Evolutionary conservation across 2,888 invertebrate genomes (phyloP), one percentile per base, ranked within the genome.

Genomic region (Spatulosminthurus flaviceps): DNA sequence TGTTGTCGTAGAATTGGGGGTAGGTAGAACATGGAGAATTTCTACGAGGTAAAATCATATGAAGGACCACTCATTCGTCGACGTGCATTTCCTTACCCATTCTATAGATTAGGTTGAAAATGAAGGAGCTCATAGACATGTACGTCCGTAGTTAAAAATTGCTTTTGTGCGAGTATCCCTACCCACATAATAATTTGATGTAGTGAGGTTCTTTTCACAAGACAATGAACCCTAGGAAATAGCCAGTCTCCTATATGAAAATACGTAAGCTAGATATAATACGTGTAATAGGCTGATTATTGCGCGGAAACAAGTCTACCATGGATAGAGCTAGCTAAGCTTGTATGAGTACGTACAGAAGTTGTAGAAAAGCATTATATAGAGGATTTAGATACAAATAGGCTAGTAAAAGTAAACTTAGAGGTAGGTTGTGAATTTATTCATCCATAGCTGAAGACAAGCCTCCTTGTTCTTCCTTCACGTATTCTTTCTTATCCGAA

Each of bases 391-490:
- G n/a, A n/a, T n/a, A n/a, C 21, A 26, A 21, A 11, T 26, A 2
- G 26, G 13, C 67, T 28, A 67, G 67, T 13, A 67, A 16, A 26
- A 24, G 26, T 26, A 28, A 7, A 1, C 24, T 22, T 67, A 29
- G n/a, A n/a, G 28, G 28, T 41, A 64, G 64, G 41, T 42, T 64
- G 41, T 34, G 75, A 29, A 75, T 64, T 75, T 64, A 41, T 42
- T 75, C 75, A 75, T 75, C 75, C 75, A 41, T 75, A 75, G 64
- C 61, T 75, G 24, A 75, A 75, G 75, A 66, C 75, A 75, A 64
- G 42, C 4, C 41, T 22, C 24, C 66, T n/a, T 75, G 41, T 64
- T 64, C 61, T 16, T 42, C 66, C 75, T 64, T 64, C 42, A 28
- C 42, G 29, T 64, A 66, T 74, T 74, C 74, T 64, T 64, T 66